phyloP scores from a whole-genome alignment of 2,888 invertebrate species.

The Automeris io region DNA sequence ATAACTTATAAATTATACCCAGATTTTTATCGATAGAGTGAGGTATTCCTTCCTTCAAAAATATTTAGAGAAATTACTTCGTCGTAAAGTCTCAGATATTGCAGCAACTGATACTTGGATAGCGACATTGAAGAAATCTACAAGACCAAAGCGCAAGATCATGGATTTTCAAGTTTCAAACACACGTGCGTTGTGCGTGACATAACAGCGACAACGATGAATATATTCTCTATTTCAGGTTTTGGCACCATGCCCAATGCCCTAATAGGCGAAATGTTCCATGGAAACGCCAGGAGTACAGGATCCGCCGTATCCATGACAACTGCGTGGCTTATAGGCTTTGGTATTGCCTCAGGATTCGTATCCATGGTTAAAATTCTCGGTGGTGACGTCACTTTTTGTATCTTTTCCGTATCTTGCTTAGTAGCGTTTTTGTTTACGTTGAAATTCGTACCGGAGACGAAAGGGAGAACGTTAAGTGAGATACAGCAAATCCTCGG shows the following conservation, averaged over 20 bases:
- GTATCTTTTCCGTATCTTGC: conserved; percentile 31
- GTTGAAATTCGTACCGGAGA: conserved; percentile 35
- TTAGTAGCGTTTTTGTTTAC: conserved; percentile 30
- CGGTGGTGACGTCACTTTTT: conserved; percentile 35
- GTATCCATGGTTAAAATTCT: conserved; percentile 25
- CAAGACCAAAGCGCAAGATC: no score
- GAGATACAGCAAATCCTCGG: conserved; percentile 35
- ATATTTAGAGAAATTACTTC: no score
- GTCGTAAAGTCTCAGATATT: no score
- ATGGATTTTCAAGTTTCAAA: no score
- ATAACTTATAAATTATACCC: no score
- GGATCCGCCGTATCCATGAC: conserved; percentile 38
- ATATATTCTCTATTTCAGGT: conserved; percentile 22
- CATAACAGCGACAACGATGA: no score
- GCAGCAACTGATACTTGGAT: no score
- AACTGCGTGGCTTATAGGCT: conserved; percentile 37
- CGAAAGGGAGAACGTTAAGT: conserved; percentile 32
- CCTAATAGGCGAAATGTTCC: conserved; percentile 37
- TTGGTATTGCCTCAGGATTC: conserved; percentile 32
- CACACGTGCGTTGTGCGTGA: no score
- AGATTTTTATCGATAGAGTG: no score
- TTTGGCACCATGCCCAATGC: conserved; percentile 38
- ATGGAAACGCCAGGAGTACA: conserved; percentile 31
- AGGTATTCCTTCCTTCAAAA: no score
- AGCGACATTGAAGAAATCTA: no score